Evolutionary conservation across 2,797 vertebrate species (phyloP).

Genomic region (Lycodopsis pacificus): DNA sequence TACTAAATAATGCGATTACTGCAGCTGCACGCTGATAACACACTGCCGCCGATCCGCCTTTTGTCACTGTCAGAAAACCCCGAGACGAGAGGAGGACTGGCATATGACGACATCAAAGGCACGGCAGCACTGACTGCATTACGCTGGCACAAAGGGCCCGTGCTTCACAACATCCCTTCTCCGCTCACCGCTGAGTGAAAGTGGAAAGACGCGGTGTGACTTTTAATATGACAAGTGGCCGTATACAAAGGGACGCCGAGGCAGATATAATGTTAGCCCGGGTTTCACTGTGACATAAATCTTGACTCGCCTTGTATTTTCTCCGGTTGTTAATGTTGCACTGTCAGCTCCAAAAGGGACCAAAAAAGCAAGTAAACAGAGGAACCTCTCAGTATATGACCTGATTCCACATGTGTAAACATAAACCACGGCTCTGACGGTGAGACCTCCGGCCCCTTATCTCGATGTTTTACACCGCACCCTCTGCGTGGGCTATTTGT

Average conservation of each 20-base stretch:
- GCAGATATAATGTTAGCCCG: not conserved
- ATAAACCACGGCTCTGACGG: slow-evolving; percentile 42
- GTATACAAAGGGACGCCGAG: slow-evolving; percentile 15
- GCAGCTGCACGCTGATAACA: slow-evolving; percentile 79
- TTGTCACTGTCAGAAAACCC: slow-evolving; percentile 71
- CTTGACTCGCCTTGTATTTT: slow-evolving; percentile 26
- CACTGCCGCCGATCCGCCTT: slow-evolving; percentile 66
- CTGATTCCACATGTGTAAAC: slow-evolving; percentile 48
- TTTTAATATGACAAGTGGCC: slow-evolving; percentile 34
- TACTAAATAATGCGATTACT: slow-evolving; percentile 85
- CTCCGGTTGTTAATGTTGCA: slow-evolving; percentile 14
- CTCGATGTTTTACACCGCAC: slow-evolving; percentile 60
- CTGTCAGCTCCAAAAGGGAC: slow-evolving; percentile 21
- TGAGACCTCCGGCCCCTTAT: slow-evolving; percentile 56
- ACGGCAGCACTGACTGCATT: slow-evolving; percentile 55
- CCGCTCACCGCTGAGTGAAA: slow-evolving; percentile 28
- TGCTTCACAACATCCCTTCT: slow-evolving; percentile 50
- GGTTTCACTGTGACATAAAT: slow-evolving; percentile 10
- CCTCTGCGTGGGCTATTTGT: slow-evolving; percentile 69
- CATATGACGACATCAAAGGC: slow-evolving; percentile 72
- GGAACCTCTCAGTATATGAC: slow-evolving; percentile 21
- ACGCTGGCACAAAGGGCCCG: slow-evolving; percentile 36
- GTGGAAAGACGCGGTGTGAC: slow-evolving; percentile 25
- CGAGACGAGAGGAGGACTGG: slow-evolving; percentile 61
- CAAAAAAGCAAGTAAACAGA: slow-evolving; percentile 18